Base-by-base conservation (phyloP, 2,797 vertebrate genomes). In the Pseudochaenichthys georgianus region DNA sequence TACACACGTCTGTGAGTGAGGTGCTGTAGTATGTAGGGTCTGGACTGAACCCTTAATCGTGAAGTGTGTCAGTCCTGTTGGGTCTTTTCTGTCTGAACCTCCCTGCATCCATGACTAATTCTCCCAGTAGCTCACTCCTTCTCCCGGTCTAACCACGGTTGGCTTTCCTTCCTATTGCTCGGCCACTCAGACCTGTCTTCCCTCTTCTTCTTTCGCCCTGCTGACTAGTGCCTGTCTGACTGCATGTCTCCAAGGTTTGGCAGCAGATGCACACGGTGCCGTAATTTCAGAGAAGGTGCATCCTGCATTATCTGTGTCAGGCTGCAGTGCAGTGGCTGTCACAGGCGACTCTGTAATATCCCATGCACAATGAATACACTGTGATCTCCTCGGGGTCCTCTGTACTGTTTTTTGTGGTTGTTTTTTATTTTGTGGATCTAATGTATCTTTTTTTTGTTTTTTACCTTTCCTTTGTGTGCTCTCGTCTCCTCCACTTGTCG, bases 161-260 rank as follows among this genome's bases (percentile, higher is more conserved):
- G 65, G 71, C 73, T 82, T 58, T 28, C 73, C 63, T 60, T 72
- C 71, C 70, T 60, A 77, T 74, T 81, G 78, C 78, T 85, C 80
- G 8, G 61, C 80, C 80, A 61, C 82, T 77, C 17, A 71, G 75
- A 71, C 71, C 61, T 57, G 12, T 62, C 50, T 12, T 66, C 52
- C 54, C 67, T 54, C 67, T 54, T 67, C 73, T 70, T 64, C 45
- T 77, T 70, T 79, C 82, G 54, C 88, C 90, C 75, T 28, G 81
- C 89, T 90, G 79, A 82, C 45, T 60, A 75, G 69, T 88, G 78
- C 87, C 88, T 87, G 87, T 82, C 70, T 83, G 83, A 81, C 91
- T 93, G 94, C 94, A 95, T 94, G 94, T 87, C 86, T 80, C 65
- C 82, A 71, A 72, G 85, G 80, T 91, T 85, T 77, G 79, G 86